These are phyloP conservation scores for Myotis yumanensis DNA, from an alignment of 2,113 vertebrate genomes.

Conservation along the genomic window DNA sequence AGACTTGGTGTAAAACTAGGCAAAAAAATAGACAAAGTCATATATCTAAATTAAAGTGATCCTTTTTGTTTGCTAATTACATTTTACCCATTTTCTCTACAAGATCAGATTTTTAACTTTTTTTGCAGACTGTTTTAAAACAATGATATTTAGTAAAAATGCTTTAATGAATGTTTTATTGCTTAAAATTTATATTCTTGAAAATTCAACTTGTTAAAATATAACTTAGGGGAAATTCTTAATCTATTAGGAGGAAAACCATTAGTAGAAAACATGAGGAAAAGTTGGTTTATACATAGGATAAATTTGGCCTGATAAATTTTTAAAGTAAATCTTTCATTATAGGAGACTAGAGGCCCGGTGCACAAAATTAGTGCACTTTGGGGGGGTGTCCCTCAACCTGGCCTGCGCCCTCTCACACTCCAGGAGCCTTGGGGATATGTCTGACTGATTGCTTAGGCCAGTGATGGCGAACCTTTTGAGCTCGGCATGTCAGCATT, in stretches of 20 bases:
- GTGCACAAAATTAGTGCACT: no score
- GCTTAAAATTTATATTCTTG: constrained; percentile 17
- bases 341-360: background rate
- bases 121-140: background rate
- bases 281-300: background rate
- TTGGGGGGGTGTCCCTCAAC: no score
- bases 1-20: constrained; percentile 23
- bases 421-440: no score
- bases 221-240: background rate
- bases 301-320: background rate
- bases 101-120: background rate
- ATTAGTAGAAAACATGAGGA: constrained; percentile 1
- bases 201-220: constrained; percentile 37
- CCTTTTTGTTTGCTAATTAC: background rate
- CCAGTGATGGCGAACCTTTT: no score
- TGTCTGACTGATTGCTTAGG: no score
- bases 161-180: constrained; percentile 7
- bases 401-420: no score
- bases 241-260: background rate
- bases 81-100: background rate
- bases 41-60: background rate
- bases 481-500: no score
- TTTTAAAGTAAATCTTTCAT: constrained; percentile 37
- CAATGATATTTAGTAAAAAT: background rate
- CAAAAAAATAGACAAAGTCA: background rate